Percentiles rank a stretch among this genome's conserved stretches.
phyloP scores from a whole-genome alignment of 2,797 vertebrate genomes.

The Takifugu ocellatus region DNA sequence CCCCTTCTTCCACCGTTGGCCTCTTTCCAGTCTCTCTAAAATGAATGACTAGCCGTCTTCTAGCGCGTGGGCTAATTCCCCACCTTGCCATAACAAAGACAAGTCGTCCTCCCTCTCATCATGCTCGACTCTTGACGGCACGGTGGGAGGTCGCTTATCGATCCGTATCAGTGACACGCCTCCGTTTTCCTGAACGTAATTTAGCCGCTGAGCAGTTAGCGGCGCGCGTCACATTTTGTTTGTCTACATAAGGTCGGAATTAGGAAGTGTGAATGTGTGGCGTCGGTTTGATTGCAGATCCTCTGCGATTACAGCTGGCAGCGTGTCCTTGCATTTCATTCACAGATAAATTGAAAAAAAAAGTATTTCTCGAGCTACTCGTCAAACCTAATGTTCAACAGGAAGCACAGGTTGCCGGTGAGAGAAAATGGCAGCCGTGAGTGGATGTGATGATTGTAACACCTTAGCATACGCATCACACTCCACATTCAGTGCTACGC shows the following conservation, averaged over 20 bases:
- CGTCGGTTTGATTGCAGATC: conserved; percentile 29
- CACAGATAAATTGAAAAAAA: too few species aligned
- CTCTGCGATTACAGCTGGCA: neutral
- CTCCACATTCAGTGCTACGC: too few species aligned
- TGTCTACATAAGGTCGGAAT: conserved; percentile 36
- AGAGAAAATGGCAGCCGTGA: neutral
- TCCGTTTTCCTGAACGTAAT: conserved; percentile 34
- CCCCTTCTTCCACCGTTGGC: too few species aligned
- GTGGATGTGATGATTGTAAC: conserved; percentile 10
- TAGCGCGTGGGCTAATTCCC: too few species aligned
- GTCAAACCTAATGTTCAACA: neutral
- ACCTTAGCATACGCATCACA: neutral
- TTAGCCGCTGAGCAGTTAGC: conserved; percentile 39
- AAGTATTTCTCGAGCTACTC: too few species aligned
- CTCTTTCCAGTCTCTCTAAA: neutral
- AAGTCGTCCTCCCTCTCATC: conserved; percentile 1
- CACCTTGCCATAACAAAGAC: conserved; percentile 11
- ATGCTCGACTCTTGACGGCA: conserved; percentile 35
- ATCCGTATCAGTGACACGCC: conserved; percentile 32
- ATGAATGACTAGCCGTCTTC: conserved; percentile 3
- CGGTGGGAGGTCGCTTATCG: conserved; percentile 12
- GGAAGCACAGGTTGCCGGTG: neutral
- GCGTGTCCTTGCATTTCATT: neutral
- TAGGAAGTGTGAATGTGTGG: conserved; percentile 25
- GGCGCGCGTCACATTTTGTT: conserved; percentile 28